Conservation (phyloP, 1,140 invertebrate species). For the Apocrypta bakeri region DNA sequence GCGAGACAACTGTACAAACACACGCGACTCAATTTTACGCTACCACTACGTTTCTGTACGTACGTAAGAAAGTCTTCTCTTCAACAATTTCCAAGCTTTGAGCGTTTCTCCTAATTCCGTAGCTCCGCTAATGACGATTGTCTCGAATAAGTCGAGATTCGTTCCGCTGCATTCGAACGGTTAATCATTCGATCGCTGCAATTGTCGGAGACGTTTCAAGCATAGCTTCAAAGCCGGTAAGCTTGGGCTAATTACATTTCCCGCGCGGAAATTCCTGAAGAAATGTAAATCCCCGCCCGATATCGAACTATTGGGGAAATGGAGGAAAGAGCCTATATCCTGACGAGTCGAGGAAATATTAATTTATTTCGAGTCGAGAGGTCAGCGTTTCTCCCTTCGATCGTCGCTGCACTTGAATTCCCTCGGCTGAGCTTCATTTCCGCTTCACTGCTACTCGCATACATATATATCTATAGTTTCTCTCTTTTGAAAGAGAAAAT, state of each 20-base stretch:
- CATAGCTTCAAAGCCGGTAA: background rate
- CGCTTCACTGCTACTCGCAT: background rate
- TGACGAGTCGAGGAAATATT: slow-evolving; percentile 35
- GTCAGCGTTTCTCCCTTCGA: slow-evolving; percentile 22
- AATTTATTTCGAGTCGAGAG: slow-evolving; percentile 47
- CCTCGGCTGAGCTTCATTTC: slow-evolving; percentile 9
- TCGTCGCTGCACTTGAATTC: slow-evolving; percentile 49
- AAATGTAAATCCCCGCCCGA: slow-evolving; percentile 35
- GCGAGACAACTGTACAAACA: slow-evolving; percentile 61
- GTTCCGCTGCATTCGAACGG: no score
- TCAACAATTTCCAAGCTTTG: slow-evolving; percentile 15
- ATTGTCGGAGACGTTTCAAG: background rate
- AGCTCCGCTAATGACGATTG: background rate
- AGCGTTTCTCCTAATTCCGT: background rate
- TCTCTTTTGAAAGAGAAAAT: background rate
- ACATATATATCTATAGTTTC: no score
- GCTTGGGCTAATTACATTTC: slow-evolving; percentile 39
- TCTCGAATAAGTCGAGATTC: no score
- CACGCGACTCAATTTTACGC: slow-evolving; percentile 64
- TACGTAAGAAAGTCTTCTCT: background rate
- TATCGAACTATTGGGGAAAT: slow-evolving; percentile 23
- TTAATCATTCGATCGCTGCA: background rate
- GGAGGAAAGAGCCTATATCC: background rate
- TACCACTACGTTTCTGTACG: no score
- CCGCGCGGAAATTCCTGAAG: slow-evolving; percentile 14